Evolutionary conservation across 2,797 vertebrate species (phyloP).

Genomic region (Lindbergichthys nudifrons): DNA sequence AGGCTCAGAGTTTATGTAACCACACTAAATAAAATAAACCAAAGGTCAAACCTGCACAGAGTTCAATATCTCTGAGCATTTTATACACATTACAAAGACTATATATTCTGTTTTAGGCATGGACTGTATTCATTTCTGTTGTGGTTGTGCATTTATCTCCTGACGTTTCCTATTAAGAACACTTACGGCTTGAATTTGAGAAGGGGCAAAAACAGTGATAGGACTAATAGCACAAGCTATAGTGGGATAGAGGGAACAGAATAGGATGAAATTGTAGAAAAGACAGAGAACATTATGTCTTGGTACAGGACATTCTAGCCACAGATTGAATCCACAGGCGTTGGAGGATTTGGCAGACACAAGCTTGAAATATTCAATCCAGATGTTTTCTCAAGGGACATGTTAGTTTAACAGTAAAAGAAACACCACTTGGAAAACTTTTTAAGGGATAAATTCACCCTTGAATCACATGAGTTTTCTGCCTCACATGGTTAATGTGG

Average conservation of each 20-base stretch:
- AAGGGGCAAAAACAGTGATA: not conserved
- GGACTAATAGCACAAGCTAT: not conserved
- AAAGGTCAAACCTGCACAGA: not conserved
- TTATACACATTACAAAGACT: not conserved
- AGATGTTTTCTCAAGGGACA: constrained; percentile 8
- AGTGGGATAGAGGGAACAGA: not conserved
- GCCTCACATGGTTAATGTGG: not conserved
- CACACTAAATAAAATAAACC: not conserved
- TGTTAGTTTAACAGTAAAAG: not conserved
- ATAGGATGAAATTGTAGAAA: not conserved
- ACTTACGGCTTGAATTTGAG: not conserved
- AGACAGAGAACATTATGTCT: constrained; percentile 7
- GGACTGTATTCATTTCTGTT: not conserved
- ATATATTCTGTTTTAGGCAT: not conserved
- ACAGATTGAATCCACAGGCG: constrained; percentile 37
- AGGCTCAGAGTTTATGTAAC: not conserved
- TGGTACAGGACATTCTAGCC: constrained; percentile 49
- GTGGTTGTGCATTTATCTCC: not conserved
- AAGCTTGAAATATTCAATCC: constrained; percentile 26
- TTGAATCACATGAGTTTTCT: not conserved
- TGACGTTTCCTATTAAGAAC: not conserved
- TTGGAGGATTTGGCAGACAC: constrained; percentile 17
- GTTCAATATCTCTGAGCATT: not conserved
- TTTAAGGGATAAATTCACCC: not conserved
- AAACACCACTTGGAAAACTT: not conserved